Evolutionary conservation across 2,113 vertebrate genomes (phyloP), one percentile per base, ranked within the genome.

Genomic region (Megalops atlanticus): DNA sequence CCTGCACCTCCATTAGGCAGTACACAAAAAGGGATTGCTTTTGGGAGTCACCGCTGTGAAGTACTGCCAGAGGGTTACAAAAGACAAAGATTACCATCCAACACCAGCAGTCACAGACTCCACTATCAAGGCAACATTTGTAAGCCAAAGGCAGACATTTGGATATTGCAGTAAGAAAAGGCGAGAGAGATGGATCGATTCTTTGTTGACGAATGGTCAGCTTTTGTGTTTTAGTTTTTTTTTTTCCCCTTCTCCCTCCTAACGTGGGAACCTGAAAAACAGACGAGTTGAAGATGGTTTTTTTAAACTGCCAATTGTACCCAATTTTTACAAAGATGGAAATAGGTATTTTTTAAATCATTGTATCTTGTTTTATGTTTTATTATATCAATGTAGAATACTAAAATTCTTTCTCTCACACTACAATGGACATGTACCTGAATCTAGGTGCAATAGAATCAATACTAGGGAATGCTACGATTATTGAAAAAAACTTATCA

Each of bases 31-130:
- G 68, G 78, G 40, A 7, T 49, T n/a, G 76, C 83, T 82, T 86
- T 76, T 72, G 80, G 86, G 81, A 85, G 81, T 75, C 78, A 41
- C 75, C 72, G 83, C 83, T 83, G 72, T 82, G 82, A 85, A 47
- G 78, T 70, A 79, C 64, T 52, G 86, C 83, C 87, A 85, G 82
- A 85, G 86, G 84, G 80, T 70, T 78, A 80, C 78, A 77, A 78
- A 72, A 82, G 82, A 41, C 84, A 82, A 78, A 83, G 84, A 90
- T 85, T 86, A 83, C 78, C 70, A 81, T 83, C 79, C 80, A 76
- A 36, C 82, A 75, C 58, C 77, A 85, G 81, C 82, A 82, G 86
- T 82, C 84, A 82, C 85, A 86, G 80, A 80, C 86, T 82, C 58
- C 76, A 71, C 68, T 76, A 33, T 82, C 84, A 64, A 64, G 39